These are phyloP conservation scores for Clitarchus hookeri DNA, from an alignment of 2,888 invertebrate genomes.

Conservation along the genomic window DNA sequence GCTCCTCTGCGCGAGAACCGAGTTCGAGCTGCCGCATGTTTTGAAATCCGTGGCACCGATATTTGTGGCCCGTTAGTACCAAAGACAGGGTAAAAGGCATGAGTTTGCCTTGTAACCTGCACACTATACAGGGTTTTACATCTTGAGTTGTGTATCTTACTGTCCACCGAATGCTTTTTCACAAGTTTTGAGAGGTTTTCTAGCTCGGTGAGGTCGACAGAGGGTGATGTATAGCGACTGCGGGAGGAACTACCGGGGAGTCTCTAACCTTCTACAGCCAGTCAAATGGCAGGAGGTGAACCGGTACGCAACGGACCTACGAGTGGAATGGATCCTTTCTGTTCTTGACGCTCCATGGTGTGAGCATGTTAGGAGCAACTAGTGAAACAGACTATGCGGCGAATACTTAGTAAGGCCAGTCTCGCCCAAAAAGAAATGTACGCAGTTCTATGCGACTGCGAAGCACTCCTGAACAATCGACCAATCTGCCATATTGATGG, in stretches of 20 bases:
- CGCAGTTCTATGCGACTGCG: not conserved
- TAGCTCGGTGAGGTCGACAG: not conserved
- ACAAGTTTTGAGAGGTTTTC: not conserved
- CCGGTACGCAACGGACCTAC: not conserved
- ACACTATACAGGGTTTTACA: not conserved
- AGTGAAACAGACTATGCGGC: not conserved
- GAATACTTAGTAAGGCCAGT: not conserved
- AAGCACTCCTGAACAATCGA: not conserved
- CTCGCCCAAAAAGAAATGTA: not conserved
- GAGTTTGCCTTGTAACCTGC: not conserved
- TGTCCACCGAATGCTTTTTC: not conserved
- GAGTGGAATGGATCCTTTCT: not conserved
- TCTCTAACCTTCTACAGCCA: not conserved
- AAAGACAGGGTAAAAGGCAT: not conserved
- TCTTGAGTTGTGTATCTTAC: not conserved
- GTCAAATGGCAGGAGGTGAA: not conserved
- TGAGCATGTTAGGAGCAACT: not conserved
- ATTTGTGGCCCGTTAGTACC: not conserved
- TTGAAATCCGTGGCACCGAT: not conserved
- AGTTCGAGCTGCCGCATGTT: not conserved
- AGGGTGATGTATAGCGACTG: not conserved
- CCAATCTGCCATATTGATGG: not conserved
- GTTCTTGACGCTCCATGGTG: too few species aligned
- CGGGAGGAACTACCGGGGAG: too few species aligned
- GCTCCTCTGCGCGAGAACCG: not conserved